Percentiles rank a stretch among this genome's conserved stretches.
phyloP scores from a whole-genome alignment of 2,113 vertebrate genomes.

The Aldabrachelys gigantea region DNA sequence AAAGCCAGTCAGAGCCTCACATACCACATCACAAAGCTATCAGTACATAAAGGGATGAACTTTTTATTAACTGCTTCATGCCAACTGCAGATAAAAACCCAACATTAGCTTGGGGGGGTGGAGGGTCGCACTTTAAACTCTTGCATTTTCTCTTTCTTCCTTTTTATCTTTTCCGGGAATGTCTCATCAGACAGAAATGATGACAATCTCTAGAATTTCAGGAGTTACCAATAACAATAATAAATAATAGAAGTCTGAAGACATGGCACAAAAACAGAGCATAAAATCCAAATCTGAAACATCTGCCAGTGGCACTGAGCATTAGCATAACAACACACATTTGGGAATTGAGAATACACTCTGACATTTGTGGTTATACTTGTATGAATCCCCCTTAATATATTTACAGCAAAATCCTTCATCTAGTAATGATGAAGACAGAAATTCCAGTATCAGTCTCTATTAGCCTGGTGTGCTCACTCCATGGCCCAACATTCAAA shows the following conservation, averaged over 20 bases:
- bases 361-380: not conserved
- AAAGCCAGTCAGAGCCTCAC: not conserved
- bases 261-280: not conserved
- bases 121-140: not conserved
- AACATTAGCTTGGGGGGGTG: not conserved
- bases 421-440: not conserved
- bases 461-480: not conserved
- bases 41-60: constrained; percentile 4
- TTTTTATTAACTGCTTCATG: constrained; percentile 18
- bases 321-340: not conserved
- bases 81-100: not conserved
- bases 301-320: not conserved
- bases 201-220: not conserved
- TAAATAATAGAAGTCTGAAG: not conserved
- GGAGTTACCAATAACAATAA: not conserved
- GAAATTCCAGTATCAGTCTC: not conserved
- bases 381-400: not conserved
- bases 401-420: not conserved
- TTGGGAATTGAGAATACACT: not conserved
- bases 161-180: not conserved
- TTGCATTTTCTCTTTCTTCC: not conserved
- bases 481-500: not conserved
- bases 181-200: not conserved
- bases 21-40: not conserved
- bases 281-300: not conserved